Evolutionary conservation across 2,888 invertebrate species (phyloP), one percentile per base, ranked within the genome.

Genomic region (Catocala sponsa): DNA sequence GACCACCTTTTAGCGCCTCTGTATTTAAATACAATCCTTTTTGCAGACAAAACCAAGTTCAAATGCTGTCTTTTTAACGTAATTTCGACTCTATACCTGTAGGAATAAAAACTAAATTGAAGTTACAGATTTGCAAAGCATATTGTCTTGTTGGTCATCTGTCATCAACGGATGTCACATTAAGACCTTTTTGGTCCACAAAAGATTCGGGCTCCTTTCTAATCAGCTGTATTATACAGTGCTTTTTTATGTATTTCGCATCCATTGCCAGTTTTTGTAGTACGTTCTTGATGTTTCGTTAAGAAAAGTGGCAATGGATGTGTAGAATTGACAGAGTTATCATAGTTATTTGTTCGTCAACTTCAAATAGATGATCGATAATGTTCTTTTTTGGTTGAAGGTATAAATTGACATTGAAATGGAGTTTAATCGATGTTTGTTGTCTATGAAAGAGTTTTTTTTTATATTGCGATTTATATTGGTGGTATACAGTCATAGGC

Each of bases 81-180:
- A 49, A 15, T 9, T 42, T 58, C 11, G 58, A 6, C 65, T 53
- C 70, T 77, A 74, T 54, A 6, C 0, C 0, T 0, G 11, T 10
- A 0, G 0, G 0, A 0, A 59, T 81, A 84, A 68, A 44, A 77
- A 7, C 35, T 38, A 38, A 38, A 1, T 38, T 38, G 35, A 38
- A 7, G 35, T 38, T 9, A 9, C 6, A 38, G 9, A 38, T 6
- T 38, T 4, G 9, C 2, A 6, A 4, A 35, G 4, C 52, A 35
- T 64, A 48, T 70, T 64, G 72, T 74, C 50, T 55, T 59, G 58
- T 62, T 70, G 66, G 85, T 90, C 89, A 91, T 92, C 89, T 90
- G 91, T 92, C 91, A 91, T 92, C 90, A 80, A 90, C 79, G 88
- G 86, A 83, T 91, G 92, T 91, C 92, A 90, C 87, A 90, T 91